A percentile compares a stretch with the other conserved stretches of the same genome.
Evolutionary conservation across 2,888 invertebrate species (phyloP).

Genomic region (Thalpophila matura): DNA sequence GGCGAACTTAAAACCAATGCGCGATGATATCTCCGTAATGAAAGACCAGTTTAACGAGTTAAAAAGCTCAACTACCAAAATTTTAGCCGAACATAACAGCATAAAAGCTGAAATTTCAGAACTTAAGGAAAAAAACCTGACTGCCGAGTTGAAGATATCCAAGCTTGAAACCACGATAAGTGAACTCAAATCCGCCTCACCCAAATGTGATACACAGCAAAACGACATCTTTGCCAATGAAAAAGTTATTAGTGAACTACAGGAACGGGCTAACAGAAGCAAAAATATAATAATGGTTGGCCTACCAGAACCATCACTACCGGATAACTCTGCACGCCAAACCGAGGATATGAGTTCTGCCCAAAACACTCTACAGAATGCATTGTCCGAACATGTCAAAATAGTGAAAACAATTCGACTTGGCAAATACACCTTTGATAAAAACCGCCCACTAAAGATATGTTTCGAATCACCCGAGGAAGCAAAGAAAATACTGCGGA

Average conservation of each 20-base stretch:
- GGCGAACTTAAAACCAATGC: background rate
- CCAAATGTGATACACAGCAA: background rate
- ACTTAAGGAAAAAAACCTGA: background rate
- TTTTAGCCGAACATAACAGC: background rate
- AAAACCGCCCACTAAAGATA: background rate
- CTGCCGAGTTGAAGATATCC: background rate
- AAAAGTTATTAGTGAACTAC: background rate
- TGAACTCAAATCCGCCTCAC: background rate
- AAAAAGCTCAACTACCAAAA: background rate
- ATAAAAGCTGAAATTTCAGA: background rate
- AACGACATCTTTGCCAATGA: background rate
- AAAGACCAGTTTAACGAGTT: background rate
- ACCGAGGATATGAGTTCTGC: background rate
- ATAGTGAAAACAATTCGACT: background rate
- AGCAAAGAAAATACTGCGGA: background rate
- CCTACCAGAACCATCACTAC: background rate
- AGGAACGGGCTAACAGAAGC: background rate
- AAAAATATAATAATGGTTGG: background rate
- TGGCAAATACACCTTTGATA: background rate
- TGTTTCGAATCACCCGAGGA: background rate
- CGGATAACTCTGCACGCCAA: background rate
- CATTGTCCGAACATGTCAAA: no score
- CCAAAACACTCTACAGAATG: background rate
- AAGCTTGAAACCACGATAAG: background rate
- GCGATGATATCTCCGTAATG: background rate